Conservation (phyloP, 2,888 invertebrate genomes). For the Rhamnusium bicolor region DNA sequence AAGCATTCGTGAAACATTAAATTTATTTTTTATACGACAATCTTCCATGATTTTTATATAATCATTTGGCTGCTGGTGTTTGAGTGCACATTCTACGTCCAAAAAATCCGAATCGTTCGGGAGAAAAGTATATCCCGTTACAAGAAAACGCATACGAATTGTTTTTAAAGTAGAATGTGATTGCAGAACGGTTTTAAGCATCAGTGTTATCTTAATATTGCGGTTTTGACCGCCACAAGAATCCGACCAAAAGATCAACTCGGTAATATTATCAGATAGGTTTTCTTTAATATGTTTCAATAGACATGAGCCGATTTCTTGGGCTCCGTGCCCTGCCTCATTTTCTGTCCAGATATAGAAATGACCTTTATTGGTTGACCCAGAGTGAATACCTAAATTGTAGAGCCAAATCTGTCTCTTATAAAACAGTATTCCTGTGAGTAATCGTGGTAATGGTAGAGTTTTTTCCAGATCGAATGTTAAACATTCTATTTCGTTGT, state of each 20-base stretch:
- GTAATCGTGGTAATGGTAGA: constrained; percentile 37
- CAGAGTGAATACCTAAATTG: constrained; percentile 37
- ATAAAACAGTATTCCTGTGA: constrained; percentile 41
- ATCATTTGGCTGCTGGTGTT: constrained; percentile 29
- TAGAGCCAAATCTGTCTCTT: constrained; percentile 41
- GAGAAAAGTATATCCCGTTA: constrained; percentile 19
- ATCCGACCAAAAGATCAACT: constrained; percentile 38
- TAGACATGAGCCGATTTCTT: constrained; percentile 37
- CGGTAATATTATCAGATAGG: constrained; percentile 25
- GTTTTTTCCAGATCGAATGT: constrained; percentile 43
- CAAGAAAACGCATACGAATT: constrained; percentile 32
- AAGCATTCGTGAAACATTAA: constrained; percentile 31
- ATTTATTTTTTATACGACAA: constrained; percentile 16
- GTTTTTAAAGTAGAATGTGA: constrained; percentile 36
- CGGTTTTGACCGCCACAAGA: constrained; percentile 28
- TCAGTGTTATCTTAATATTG: constrained; percentile 37
- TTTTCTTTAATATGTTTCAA: constrained; percentile 32
- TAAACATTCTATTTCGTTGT: constrained; percentile 35
- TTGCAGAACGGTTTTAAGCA: constrained; percentile 30
- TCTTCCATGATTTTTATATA: constrained; percentile 25
- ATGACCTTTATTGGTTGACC: constrained; percentile 35
- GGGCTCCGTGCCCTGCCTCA: constrained; percentile 34
- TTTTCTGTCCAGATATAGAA: constrained; percentile 40
- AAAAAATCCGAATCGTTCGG: constrained; percentile 26
- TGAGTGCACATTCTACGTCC: constrained; percentile 31